Conservation (phyloP, 2,888 invertebrate genomes). For the Serripes groenlandicus region DNA sequence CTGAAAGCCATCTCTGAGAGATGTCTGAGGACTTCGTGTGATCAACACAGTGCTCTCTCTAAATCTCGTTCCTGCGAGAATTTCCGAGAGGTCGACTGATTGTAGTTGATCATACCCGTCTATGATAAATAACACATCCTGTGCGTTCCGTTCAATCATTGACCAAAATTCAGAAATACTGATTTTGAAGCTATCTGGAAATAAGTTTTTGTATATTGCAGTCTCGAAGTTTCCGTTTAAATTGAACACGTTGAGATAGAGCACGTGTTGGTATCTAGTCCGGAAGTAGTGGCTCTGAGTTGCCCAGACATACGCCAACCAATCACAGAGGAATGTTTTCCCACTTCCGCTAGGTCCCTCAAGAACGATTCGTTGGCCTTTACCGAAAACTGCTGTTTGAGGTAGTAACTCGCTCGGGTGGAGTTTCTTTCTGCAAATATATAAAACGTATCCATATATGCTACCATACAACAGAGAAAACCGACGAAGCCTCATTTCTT, state of each 20-base stretch:
- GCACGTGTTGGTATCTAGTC: conserved; percentile 68
- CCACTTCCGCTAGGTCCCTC: conserved; percentile 83
- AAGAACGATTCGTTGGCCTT: conserved; percentile 75
- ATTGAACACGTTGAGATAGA: conserved; percentile 71
- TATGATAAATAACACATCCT: conserved; percentile 76
- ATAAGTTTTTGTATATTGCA: conserved; percentile 73
- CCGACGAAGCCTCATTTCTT: too few species aligned
- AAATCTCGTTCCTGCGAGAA: conserved; percentile 72
- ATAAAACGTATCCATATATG: too few species aligned
- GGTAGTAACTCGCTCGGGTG: conserved; percentile 72
- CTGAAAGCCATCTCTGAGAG: conserved; percentile 51
- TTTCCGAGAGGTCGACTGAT: conserved; percentile 59
- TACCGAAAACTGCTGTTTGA: conserved; percentile 56
- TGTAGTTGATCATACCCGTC: conserved; percentile 77
- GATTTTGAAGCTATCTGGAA: conserved; percentile 74
- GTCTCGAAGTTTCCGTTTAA: conserved; percentile 63
- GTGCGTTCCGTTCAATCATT: conserved; percentile 73
- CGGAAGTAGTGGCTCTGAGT: conserved; percentile 70
- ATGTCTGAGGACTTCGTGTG: conserved; percentile 70
- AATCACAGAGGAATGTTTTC: conserved; percentile 78
- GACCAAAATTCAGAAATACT: conserved; percentile 75
- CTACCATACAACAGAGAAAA: too few species aligned
- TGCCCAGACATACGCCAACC: conserved; percentile 81
- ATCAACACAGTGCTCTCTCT: conserved; percentile 73
- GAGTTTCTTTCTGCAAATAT: conserved; percentile 69